Evolutionary conservation across 2,797 vertebrate species (phyloP), one percentile per base, ranked within the genome.

Genomic region (Apogon talboti): DNA sequence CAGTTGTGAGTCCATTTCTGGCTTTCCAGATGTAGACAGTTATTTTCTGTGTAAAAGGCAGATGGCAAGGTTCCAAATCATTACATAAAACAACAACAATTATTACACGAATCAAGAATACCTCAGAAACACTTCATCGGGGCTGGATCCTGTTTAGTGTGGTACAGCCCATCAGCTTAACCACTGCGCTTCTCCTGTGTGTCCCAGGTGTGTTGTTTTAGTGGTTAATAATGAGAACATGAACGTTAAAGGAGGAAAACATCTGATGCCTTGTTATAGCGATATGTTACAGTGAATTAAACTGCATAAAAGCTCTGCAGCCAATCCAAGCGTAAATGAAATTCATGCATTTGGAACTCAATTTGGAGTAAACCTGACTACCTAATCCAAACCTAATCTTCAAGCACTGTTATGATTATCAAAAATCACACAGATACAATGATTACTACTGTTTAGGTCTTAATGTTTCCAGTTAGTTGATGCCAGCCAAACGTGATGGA

Each of bases 191-290:
- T 21, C 16, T 37, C 11, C 35, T n/a, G n/a, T 21, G 12, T 33
- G 18, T 40, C 51, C 51, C 51, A 41, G 51, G 51, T 54, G 51
- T 54, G 37, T 16, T 21, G 37, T 37, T 19, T 54, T 40, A 41
- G 51, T 21, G 37, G 11, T 19, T 37, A 41, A 14, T 54, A 54
- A 54, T 54, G 51, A 54, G 35, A 9, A 37, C 53, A 40, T 43
- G 16, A 15, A 42, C 30, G 24, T 40, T 24, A 11, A 9, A 18
- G 38, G 14, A 30, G 7, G 50, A 55, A 53, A n/a, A n/a, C n/a
- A n/a, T 35, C 51, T 38, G 16, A 38, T 54, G 33, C 7, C 51
- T 19, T 37, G 24, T 40, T 54, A 54, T 21, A 15, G n/a, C n/a
- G n/a, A n/a, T n/a, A n/a, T n/a, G n/a, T n/a, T 8, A 53, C 51